phyloP scores from a whole-genome alignment of 1,140 invertebrate genomes.

The Caenorhabditis briggsae region DNA sequence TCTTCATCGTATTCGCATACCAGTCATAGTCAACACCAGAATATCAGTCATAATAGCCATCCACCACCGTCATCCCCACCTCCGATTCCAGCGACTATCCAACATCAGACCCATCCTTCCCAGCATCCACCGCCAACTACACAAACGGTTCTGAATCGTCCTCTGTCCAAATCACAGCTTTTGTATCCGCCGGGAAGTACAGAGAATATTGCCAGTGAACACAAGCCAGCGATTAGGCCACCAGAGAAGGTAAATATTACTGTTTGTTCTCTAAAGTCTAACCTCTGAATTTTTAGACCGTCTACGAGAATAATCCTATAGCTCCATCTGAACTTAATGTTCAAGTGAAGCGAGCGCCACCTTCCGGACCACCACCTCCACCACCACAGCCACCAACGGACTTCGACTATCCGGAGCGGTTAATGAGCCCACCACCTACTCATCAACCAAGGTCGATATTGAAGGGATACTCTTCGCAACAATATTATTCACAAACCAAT shows the following conservation, averaged over 20 bases:
- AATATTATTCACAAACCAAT: conserved; percentile 32
- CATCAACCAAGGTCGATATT: conserved; percentile 60
- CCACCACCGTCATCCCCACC: conserved; percentile 48
- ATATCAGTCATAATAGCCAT: not conserved
- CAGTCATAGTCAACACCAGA: not conserved
- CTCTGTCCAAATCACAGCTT: conserved; percentile 27
- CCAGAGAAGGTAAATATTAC: conserved; percentile 28
- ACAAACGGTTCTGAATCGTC: conserved; percentile 2
- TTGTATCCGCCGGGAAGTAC: conserved; percentile 52
- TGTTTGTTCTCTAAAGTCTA: not conserved
- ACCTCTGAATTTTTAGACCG: not conserved
- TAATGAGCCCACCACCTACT: conserved; percentile 68
- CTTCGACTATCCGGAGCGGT: conserved; percentile 67
- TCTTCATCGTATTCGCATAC: conserved; percentile 3
- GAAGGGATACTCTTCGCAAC: conserved; percentile 52
- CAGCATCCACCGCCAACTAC: not conserved
- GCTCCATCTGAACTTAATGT: conserved; percentile 52
- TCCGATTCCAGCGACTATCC: not conserved
- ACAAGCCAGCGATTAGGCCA: conserved; percentile 60
- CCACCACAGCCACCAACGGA: conserved; percentile 59
- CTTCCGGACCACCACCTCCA: conserved; percentile 32
- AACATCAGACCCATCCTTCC: conserved; percentile 7
- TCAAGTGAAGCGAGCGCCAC: conserved; percentile 39
- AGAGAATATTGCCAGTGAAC: conserved; percentile 60
- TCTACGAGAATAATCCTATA: conserved; percentile 63